phyloP scores from a whole-genome alignment of 2,113 vertebrate genomes.

The Myotis yumanensis region DNA sequence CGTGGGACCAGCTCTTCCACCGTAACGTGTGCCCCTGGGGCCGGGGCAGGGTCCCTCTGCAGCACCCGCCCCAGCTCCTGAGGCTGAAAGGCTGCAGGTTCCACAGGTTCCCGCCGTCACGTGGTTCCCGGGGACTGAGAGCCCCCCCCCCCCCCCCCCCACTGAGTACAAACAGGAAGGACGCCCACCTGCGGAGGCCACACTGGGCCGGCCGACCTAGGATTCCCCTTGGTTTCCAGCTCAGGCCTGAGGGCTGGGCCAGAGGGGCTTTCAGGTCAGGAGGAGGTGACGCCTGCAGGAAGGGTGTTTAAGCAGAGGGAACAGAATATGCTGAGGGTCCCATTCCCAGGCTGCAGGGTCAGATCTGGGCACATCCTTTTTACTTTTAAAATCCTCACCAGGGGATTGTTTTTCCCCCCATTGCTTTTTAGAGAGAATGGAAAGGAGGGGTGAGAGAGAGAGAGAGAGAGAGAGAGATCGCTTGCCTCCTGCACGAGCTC shows the following conservation, averaged over 20 bases:
- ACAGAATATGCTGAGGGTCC: background rate
- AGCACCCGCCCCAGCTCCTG: background rate
- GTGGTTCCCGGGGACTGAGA: rapidly evolving
- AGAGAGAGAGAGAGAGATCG: too few species aligned
- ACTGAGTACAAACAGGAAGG: rapidly evolving
- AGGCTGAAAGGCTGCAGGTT: rapidly evolving
- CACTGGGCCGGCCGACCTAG: background rate
- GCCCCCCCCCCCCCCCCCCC: too few species aligned
- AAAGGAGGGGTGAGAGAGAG: too few species aligned
- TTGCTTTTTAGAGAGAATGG: too few species aligned
- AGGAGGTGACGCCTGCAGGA: background rate
- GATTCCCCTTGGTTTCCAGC: background rate
- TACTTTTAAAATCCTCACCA: too few species aligned
- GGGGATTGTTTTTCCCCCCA: too few species aligned
- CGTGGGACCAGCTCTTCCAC: background rate
- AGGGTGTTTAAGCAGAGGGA: background rate
- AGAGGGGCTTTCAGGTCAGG: background rate
- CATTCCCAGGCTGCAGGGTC: too few species aligned
- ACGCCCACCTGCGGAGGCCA: background rate
- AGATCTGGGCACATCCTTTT: too few species aligned
- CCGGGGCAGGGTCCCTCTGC: background rate
- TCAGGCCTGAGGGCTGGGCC: background rate
- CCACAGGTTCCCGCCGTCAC: background rate
- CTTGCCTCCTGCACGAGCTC: too few species aligned
- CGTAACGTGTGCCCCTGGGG: background rate